Evolutionary conservation across 1,140 invertebrate genomes (phyloP).

Genomic region (Drosophila malerkotliana): DNA sequence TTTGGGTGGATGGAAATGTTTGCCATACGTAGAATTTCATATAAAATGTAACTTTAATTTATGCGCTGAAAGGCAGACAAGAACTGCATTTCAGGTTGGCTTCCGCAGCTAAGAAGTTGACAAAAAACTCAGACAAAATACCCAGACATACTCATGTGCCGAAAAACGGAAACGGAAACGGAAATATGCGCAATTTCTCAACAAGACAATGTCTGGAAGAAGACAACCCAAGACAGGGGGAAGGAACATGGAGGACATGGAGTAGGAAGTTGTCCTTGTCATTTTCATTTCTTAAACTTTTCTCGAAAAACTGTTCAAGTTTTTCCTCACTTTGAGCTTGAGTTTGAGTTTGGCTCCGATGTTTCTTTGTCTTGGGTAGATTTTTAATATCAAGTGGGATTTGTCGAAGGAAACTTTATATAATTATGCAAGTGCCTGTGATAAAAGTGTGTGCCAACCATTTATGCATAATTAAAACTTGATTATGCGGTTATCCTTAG

Average conservation of each 20-base stretch:
- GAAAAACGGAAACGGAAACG: conserved; percentile 47
- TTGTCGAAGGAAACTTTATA: conserved; percentile 41
- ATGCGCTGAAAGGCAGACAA: conserved; percentile 59
- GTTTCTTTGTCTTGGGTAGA: conserved; percentile 38
- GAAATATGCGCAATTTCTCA: conserved; percentile 63
- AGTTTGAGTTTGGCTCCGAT: conserved; percentile 49
- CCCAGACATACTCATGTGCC: conserved; percentile 16
- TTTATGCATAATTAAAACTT: conserved; percentile 58
- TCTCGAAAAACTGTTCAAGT: conserved; percentile 28
- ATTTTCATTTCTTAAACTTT: conserved; percentile 41
- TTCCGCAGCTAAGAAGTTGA: conserved; percentile 23
- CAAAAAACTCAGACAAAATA: conserved; percentile 29
- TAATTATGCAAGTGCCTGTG: conserved; percentile 61
- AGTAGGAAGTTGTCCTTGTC: conserved; percentile 47
- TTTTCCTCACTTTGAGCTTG: background rate
- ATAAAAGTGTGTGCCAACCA: conserved; percentile 33
- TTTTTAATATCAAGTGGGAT: conserved; percentile 49
- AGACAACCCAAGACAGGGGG: background rate
- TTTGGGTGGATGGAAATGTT: background rate
- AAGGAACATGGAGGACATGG: background rate
- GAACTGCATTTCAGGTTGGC: conserved; percentile 62
- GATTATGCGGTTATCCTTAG: conserved; percentile 30
- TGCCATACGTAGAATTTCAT: conserved; percentile 38
- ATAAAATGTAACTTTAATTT: conserved; percentile 70
- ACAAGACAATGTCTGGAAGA: conserved; percentile 51